These are phyloP conservation scores for Nannobrachium achirus DNA, from an alignment of 2,113 vertebrate genomes.

Conservation along the genomic window DNA sequence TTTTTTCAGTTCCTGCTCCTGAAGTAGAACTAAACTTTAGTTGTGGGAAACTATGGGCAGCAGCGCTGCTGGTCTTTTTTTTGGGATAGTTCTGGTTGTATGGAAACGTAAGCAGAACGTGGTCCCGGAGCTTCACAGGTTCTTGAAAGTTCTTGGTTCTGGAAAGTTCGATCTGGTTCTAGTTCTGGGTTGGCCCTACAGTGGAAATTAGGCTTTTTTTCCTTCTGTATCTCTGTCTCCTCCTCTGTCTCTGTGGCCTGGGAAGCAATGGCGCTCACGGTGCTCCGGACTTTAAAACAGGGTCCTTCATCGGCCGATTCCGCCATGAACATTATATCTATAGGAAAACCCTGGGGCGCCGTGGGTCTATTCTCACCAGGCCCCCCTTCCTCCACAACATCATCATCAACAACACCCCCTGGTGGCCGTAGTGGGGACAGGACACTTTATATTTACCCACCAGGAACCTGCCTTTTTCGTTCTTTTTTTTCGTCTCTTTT, in stretches of 20 bases:
- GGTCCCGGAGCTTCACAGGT: too few relatives aligned
- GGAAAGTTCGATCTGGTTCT: too few relatives aligned
- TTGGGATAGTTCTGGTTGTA: too few relatives aligned
- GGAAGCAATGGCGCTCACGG: slow-evolving; percentile 56
- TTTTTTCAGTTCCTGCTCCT: too few relatives aligned
- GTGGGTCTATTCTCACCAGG: slow-evolving; percentile 59
- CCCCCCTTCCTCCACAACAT: slow-evolving; percentile 49
- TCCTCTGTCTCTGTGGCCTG: slow-evolving; percentile 51
- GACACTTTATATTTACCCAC: slow-evolving; percentile 60
- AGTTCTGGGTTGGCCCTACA: too few relatives aligned
- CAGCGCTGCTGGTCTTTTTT: slow-evolving; percentile 37
- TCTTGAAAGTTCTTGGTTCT: too few relatives aligned
- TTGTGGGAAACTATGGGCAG: slow-evolving; percentile 45
- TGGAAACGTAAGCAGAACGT: too few relatives aligned
- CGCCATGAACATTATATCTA: slow-evolving; percentile 77
- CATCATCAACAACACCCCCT: background rate
- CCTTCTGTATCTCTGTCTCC: slow-evolving; percentile 35
- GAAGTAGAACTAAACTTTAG: too few relatives aligned
- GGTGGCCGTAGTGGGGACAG: slow-evolving; percentile 35
- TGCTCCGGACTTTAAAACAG: slow-evolving; percentile 74
- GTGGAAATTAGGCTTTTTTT: too few relatives aligned
- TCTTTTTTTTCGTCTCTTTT: background rate
- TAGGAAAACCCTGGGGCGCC: slow-evolving; percentile 65
- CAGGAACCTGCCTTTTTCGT: too few relatives aligned
- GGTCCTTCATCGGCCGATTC: slow-evolving; percentile 75